phyloP scores from a whole-genome alignment of 2,797 vertebrate species.

The Dryobates pubescens region DNA sequence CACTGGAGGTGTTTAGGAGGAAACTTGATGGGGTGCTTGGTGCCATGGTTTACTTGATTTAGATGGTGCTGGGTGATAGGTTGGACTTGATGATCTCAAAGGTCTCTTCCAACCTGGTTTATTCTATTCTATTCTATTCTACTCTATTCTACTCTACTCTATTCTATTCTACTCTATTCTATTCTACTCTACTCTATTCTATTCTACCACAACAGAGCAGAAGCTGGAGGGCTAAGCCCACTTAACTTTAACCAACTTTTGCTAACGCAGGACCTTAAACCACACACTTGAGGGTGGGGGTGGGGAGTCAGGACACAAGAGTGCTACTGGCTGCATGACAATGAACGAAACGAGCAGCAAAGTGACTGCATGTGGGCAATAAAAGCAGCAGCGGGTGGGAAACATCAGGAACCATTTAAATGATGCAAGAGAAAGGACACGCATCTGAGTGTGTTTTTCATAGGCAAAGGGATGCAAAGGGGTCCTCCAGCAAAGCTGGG shows the following conservation, averaged over 20 bases:
- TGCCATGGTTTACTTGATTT: too few relatives aligned
- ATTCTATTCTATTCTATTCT: too few relatives aligned
- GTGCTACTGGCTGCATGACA: slow-evolving; percentile 50
- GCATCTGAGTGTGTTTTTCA: slow-evolving; percentile 60
- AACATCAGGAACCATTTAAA: slow-evolving; percentile 65
- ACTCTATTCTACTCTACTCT: too few relatives aligned
- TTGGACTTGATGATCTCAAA: too few relatives aligned
- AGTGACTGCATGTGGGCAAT: slow-evolving; percentile 52
- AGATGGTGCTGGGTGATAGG: too few relatives aligned
- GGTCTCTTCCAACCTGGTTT: too few relatives aligned
- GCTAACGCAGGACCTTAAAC: slow-evolving; percentile 40
- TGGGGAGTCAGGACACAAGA: slow-evolving; percentile 24
- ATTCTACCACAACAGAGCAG: neutral
- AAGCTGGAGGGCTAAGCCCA: neutral
- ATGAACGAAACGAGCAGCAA: slow-evolving; percentile 46
- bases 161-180: too few relatives aligned
- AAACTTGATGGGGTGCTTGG: too few relatives aligned
- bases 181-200: too few relatives aligned
- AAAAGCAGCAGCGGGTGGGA: slow-evolving; percentile 50
- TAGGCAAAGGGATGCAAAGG: slow-evolving; percentile 45
- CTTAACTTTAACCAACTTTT: slow-evolving; percentile 22
- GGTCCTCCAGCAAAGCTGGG: slow-evolving; percentile 55
- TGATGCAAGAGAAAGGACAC: slow-evolving; percentile 41
- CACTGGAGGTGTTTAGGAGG: too few relatives aligned
- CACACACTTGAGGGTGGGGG: neutral